A percentile compares a stretch with the other conserved stretches of the same genome.
phyloP scores from a whole-genome alignment of 2,888 invertebrate genomes.

The Lampropteryx suffumata region DNA sequence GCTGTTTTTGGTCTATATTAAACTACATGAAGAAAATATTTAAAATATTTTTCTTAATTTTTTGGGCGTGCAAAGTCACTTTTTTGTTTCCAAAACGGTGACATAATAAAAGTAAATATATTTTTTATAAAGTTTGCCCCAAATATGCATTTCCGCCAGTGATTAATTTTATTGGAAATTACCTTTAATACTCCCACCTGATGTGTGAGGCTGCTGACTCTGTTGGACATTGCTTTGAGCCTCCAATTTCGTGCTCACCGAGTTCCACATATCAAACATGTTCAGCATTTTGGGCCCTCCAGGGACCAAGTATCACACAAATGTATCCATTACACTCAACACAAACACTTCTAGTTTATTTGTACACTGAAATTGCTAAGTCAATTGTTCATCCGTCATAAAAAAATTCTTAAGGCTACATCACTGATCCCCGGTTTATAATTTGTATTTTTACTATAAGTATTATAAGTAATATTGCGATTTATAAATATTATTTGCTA shows the following conservation, averaged over 20 bases:
- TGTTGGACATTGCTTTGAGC: slow-evolving; percentile 85
- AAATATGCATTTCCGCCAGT: slow-evolving; percentile 33
- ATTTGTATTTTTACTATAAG: slow-evolving; percentile 59
- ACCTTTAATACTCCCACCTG: slow-evolving; percentile 93
- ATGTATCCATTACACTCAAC: slow-evolving; percentile 28
- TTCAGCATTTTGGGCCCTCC: slow-evolving; percentile 76
- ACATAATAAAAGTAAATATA: no score
- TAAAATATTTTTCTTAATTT: no score
- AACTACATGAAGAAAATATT: no score
- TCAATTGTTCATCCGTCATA: slow-evolving; percentile 72
- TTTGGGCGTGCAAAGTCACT: no score
- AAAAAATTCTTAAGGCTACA: slow-evolving; percentile 72
- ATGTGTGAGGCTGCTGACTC: slow-evolving; percentile 89
- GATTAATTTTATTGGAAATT: slow-evolving; percentile 75
- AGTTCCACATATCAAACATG: slow-evolving; percentile 93
- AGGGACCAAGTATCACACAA: slow-evolving; percentile 51
- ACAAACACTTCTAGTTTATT: slow-evolving; percentile 54
- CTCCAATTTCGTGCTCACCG: slow-evolving; percentile 89
- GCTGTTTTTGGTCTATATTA: no score
- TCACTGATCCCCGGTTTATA: slow-evolving; percentile 74
- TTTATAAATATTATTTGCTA: slow-evolving; percentile 50
- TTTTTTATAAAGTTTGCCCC: slow-evolving; percentile 23
- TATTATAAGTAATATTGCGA: slow-evolving; percentile 48
- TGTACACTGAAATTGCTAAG: slow-evolving; percentile 59
- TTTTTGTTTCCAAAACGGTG: no score